Base-by-base conservation (phyloP, 2,888 invertebrate genomes). In the Tenthredo livida region DNA sequence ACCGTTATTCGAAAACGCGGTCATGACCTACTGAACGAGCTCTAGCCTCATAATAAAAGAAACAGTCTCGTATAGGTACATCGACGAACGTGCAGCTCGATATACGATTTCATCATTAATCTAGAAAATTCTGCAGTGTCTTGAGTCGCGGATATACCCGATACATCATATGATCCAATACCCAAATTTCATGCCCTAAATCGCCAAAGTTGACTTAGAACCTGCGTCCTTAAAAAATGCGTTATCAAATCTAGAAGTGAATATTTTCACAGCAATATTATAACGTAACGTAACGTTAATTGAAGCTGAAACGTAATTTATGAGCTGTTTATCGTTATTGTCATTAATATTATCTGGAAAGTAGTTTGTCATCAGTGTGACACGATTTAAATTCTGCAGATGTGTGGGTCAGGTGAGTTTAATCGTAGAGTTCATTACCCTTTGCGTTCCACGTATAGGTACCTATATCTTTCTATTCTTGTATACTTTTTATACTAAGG, bases 1-100 rank as follows among this genome's bases (percentile, higher is more conserved):
- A 92, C 93, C 93, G 93, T 93, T 93, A 93, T 87, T 89, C 87
- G 77, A 89, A 90, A 93, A 92, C 87, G 91, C 92, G 93, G 93
- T 92, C 93, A 89, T 87, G 93, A 92, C 93, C 93, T 92, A 93
- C 93, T 93, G 88, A 67, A 50, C 47, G 67, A 50, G 80, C 58
- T 61, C 80, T 86, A 87, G 88, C 80, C 78, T 67, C 78, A 86
- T 87, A 67, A 67, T 70, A 83, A 61, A 58, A 40, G 61, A 65
- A 65, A 65, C 61, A 65, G 47, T 61, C 61, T 80, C 6, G 25
- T 5, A 2, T 21, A n/a, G n/a, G n/a, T n/a, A 21, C 10, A 10
- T 80, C 37, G 37, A 43, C 21, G 33, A 17, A 54, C n/a, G 25
- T 33, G 40, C 15, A 80, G 40, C 61, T 80, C 61, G 17, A 6